phyloP scores from a whole-genome alignment of 2,113 vertebrate species.

The Laticauda colubrina region DNA sequence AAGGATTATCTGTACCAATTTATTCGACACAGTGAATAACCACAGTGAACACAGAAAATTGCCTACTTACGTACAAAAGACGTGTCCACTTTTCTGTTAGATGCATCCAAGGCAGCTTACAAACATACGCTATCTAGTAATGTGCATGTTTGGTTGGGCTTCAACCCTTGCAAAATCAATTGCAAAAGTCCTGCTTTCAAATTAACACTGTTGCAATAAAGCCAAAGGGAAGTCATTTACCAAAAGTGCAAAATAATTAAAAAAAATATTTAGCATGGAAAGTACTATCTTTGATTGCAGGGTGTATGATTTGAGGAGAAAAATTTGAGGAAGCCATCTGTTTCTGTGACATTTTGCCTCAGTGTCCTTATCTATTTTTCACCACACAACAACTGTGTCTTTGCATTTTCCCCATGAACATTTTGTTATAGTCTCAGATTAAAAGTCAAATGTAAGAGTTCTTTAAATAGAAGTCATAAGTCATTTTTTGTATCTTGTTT shows the following conservation, averaged over 20 bases:
- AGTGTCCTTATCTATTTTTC: background rate
- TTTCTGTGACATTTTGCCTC: background rate
- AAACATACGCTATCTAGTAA: background rate
- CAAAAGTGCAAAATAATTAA: background rate
- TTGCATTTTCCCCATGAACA: background rate
- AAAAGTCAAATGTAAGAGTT: background rate
- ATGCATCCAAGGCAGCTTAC: background rate
- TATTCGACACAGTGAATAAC: background rate
- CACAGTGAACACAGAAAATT: background rate
- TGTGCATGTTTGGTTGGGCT: background rate
- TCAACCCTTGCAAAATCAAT: background rate
- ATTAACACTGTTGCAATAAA: background rate
- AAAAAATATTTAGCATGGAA: background rate
- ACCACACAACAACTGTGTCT: background rate
- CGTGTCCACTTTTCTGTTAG: background rate
- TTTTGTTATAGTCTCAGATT: background rate
- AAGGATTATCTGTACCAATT: background rate
- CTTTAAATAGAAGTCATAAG: background rate
- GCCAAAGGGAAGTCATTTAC: background rate
- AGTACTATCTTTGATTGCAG: background rate
- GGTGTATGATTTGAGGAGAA: background rate
- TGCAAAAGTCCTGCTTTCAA: background rate
- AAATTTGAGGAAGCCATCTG: background rate
- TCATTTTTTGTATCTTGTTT: background rate
- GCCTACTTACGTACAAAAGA: background rate